phyloP scores from a whole-genome alignment of 2,797 vertebrate genomes.

The Sebastes glaucus region DNA sequence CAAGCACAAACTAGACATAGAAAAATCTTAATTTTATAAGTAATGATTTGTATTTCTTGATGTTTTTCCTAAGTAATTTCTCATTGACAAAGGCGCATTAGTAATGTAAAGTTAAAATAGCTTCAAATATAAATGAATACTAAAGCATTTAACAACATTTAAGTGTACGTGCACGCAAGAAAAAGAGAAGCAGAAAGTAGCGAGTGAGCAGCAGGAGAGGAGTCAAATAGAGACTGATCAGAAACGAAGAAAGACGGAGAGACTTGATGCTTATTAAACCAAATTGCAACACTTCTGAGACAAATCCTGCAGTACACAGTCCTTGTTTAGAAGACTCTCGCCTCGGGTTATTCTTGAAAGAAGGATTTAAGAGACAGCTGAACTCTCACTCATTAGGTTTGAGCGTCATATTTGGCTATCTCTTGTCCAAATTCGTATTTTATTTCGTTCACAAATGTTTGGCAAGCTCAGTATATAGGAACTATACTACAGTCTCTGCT shows the following conservation, averaged over 20 bases:
- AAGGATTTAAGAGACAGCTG: constrained; percentile 88
- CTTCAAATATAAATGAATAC: neutral
- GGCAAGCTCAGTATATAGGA: constrained; percentile 27
- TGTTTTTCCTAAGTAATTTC: neutral
- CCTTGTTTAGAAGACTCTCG: constrained; percentile 81
- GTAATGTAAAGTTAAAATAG: neutral
- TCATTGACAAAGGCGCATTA: neutral
- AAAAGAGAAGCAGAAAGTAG: constrained; percentile 32
- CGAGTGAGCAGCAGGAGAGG: constrained; percentile 16
- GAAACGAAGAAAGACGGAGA: constrained; percentile 47
- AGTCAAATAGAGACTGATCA: constrained; percentile 47
- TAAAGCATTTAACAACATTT: neutral
- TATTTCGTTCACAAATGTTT: constrained; percentile 49
- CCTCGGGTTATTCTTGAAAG: constrained; percentile 87
- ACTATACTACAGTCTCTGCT: constrained; percentile 16
- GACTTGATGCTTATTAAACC: constrained; percentile 86
- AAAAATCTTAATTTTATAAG: neutral
- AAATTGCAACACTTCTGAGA: constrained; percentile 84
- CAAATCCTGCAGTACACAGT: constrained; percentile 80
- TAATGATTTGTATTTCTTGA: neutral
- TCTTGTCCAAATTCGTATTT: constrained; percentile 41
- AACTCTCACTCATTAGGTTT: constrained; percentile 85
- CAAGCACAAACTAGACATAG: neutral
- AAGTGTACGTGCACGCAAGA: neutral
- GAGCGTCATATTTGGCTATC: constrained; percentile 62